Evolutionary conservation across 64 coral and sea anemone genomes (phyloP).

Genomic region (Montipora capricornis): DNA sequence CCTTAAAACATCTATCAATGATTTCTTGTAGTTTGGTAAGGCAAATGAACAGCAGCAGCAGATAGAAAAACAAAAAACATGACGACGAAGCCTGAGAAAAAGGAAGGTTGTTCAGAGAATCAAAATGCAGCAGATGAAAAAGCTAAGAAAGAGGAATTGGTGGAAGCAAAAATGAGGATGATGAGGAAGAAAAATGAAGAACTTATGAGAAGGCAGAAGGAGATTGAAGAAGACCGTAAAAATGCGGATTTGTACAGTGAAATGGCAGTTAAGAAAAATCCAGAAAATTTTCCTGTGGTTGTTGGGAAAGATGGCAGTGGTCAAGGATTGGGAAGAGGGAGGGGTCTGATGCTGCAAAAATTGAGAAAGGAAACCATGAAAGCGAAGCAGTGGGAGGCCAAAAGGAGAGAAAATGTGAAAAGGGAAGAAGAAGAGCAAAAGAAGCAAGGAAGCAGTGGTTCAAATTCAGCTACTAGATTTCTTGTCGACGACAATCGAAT

Average conservation of each 20-base stretch:
- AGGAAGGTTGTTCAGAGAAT: not conserved
- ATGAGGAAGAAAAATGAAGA: constrained; percentile 95
- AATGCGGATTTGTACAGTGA: constrained; percentile 74
- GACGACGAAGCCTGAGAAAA: not conserved
- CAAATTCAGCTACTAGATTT: constrained; percentile 34
- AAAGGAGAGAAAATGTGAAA: constrained; percentile 62
- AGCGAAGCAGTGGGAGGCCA: constrained; percentile 80
- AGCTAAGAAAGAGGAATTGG: constrained; percentile 72
- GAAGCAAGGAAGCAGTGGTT: not conserved
- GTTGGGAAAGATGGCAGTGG: constrained; percentile 13
- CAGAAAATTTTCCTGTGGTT: not conserved
- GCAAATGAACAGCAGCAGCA: not conserved
- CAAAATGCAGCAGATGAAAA: constrained; percentile 65
- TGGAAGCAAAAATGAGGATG: constrained; percentile 84
- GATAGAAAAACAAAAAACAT: not conserved
- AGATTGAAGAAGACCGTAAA: constrained; percentile 91
- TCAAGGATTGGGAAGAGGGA: constrained; percentile 26
- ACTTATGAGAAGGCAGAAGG: constrained; percentile 75
- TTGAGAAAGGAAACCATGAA: constrained; percentile 75
- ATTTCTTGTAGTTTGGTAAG: constrained; percentile 9
- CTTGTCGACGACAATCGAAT: constrained; percentile 71
- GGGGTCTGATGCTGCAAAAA: constrained; percentile 73
- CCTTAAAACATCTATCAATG: not conserved
- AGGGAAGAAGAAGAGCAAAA: constrained; percentile 70
- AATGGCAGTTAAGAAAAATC: constrained; percentile 38